Percentiles rank a stretch among this genome's conserved stretches.
These are phyloP conservation scores for Crenichthys baileyi DNA, from an alignment of 2,797 vertebrate species.

Conservation along the genomic window DNA sequence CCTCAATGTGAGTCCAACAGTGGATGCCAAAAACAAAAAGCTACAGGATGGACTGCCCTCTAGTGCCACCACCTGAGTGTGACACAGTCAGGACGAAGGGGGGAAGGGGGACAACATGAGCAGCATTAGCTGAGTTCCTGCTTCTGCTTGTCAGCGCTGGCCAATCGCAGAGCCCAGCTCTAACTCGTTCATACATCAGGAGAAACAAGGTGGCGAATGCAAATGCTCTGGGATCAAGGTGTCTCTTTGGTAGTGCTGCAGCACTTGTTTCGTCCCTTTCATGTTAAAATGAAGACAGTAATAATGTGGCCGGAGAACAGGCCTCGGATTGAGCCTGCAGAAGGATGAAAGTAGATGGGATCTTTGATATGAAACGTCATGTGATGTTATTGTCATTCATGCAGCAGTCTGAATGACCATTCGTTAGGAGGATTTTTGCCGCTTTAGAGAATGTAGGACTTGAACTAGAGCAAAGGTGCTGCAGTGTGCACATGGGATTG, in stretches of 20 bases:
- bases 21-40: slow-evolving; percentile 55
- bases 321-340: slow-evolving; percentile 61
- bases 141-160: slow-evolving; percentile 56
- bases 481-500: slow-evolving; percentile 27
- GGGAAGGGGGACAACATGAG: slow-evolving; percentile 20
- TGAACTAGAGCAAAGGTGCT: slow-evolving; percentile 55
- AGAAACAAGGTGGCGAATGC: slow-evolving; percentile 71
- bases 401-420: slow-evolving; percentile 63
- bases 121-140: slow-evolving; percentile 67
- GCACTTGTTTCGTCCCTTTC: slow-evolving; percentile 72
- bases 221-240: slow-evolving; percentile 76
- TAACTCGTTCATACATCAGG: slow-evolving; percentile 62
- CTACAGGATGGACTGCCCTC: slow-evolving; percentile 83
- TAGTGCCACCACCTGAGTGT: slow-evolving; percentile 71
- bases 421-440: slow-evolving; percentile 65
- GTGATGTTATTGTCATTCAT: slow-evolving; percentile 70
- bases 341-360: slow-evolving; percentile 56
- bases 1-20: slow-evolving; percentile 30
- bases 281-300: slow-evolving; percentile 72
- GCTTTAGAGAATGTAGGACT: slow-evolving; percentile 50
- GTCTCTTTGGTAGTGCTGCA: slow-evolving; percentile 70
- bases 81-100: slow-evolving; percentile 32
- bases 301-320: slow-evolving; percentile 69
- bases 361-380: slow-evolving; percentile 70
- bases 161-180: slow-evolving; percentile 70